Evolutionary conservation across 92 coral and sea anemone genomes (phyloP).

Genomic region (Parazoanthus darwini): DNA sequence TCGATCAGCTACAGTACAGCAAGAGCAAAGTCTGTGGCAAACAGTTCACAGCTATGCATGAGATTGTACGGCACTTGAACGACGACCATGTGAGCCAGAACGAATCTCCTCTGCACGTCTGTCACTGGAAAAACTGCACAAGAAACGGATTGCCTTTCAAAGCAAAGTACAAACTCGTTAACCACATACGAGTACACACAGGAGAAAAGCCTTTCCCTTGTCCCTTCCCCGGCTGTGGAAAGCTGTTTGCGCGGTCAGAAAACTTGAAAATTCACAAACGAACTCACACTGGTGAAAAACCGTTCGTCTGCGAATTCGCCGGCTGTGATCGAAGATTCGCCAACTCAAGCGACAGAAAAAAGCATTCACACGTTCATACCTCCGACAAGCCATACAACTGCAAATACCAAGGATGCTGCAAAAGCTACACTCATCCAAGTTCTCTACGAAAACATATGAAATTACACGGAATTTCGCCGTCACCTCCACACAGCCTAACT

Average conservation of each 20-base stretch:
- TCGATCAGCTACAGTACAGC: conserved; percentile 94
- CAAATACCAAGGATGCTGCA: conserved; percentile 93
- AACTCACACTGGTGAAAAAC: conserved; percentile 99
- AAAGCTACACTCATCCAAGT: conserved; percentile 99
- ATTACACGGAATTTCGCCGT: conserved; percentile 92
- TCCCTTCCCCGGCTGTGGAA: conserved; percentile 98
- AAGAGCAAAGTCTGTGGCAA: conserved; percentile 97
- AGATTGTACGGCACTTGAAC: conserved; percentile 94
- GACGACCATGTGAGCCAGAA: conserved; percentile 99
- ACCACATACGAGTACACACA: conserved; percentile 95
- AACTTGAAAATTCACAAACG: conserved; percentile 97
- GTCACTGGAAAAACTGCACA: conserved; percentile 97
- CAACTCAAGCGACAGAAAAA: conserved; percentile 99
- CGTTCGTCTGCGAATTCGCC: conserved; percentile 94
- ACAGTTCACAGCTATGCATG: conserved; percentile 94
- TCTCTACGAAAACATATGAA: conserved; percentile 98
- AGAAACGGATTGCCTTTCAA: conserved; percentile 95
- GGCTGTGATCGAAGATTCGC: conserved; percentile 99
- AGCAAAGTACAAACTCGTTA: conserved; percentile 98
- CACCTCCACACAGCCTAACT: conserved; percentile 75
- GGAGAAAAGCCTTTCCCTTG: conserved; percentile 99
- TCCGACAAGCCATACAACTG: conserved; percentile 99
- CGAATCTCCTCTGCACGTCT: conserved; percentile 95
- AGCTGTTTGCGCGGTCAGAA: conserved; percentile 98
- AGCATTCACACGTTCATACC: conserved; percentile 98